A percentile compares a stretch with the other conserved stretches of the same genome.
Conservation (phyloP, 2,888 invertebrate species). For the Caenorhabditis imperialis region DNA sequence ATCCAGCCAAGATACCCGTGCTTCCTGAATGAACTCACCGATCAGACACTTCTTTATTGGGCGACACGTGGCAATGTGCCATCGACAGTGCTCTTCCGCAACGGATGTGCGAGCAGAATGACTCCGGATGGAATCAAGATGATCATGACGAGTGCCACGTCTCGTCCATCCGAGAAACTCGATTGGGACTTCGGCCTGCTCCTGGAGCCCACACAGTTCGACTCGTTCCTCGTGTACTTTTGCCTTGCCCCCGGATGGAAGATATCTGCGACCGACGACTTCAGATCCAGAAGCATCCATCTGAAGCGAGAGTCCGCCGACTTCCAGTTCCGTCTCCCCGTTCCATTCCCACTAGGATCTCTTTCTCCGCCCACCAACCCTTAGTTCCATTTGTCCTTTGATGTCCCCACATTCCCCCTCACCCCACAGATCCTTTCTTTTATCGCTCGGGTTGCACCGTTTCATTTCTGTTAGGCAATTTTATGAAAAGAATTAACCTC, state of each 20-base stretch:
- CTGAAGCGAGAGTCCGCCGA: neutral
- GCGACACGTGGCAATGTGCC: conserved; percentile 3
- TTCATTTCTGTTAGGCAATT: too few relatives aligned
- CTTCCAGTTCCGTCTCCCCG: conserved; percentile 13
- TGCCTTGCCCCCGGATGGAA: conserved; percentile 33
- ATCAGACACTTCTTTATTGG: conserved; percentile 52
- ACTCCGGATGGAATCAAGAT: conserved; percentile 41
- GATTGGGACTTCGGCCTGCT: conserved; percentile 54
- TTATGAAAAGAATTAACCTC: too few relatives aligned
- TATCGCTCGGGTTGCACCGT: too few relatives aligned
- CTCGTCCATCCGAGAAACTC: conserved; percentile 10
- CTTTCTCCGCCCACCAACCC: neutral
- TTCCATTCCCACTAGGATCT: conserved; percentile 20
- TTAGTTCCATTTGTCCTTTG: neutral
- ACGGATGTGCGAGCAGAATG: conserved; percentile 29
- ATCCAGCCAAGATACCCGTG: conserved; percentile 52
- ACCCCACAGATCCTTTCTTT: too few relatives aligned
- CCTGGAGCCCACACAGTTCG: conserved; percentile 20
- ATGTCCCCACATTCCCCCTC: neutral
- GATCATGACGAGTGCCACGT: conserved; percentile 14
- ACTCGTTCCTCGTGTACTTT: conserved; percentile 25
- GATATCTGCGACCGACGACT: conserved; percentile 29
- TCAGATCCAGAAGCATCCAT: conserved; percentile 32
- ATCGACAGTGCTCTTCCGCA: conserved; percentile 20
- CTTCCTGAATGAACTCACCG: conserved; percentile 51